phyloP scores from a whole-genome alignment of 37 sponge, comb jelly and placozoan genomes.

The Chondrilla cf. caribensis region DNA sequence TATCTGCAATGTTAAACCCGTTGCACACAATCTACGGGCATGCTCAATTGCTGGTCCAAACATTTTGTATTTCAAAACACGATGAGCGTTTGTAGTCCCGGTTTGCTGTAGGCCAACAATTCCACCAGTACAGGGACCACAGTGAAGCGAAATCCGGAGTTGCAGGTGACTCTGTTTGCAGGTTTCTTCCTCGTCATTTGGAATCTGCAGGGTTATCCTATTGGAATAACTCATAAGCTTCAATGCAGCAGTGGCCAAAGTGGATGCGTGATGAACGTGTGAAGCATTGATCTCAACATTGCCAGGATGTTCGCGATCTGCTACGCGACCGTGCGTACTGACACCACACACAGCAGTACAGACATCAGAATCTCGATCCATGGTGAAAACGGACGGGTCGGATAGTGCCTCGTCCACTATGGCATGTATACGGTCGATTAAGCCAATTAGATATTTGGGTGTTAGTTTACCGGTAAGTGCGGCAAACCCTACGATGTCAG shows the following conservation, averaged over 20 bases:
- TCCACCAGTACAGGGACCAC: slow-evolving; percentile 65
- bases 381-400: slow-evolving; percentile 49
- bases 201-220: slow-evolving; percentile 32
- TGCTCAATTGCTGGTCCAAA: slow-evolving; percentile 44
- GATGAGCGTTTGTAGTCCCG: neutral
- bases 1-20: slow-evolving; percentile 73
- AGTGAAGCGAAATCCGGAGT: slow-evolving; percentile 71
- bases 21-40: slow-evolving; percentile 40
- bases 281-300: neutral
- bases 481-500: slow-evolving; percentile 68
- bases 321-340: too few species aligned
- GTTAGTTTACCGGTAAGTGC: slow-evolving; percentile 34
- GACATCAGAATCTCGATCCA: slow-evolving; percentile 56
- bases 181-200: neutral
- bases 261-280: slow-evolving; percentile 33
- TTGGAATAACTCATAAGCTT: slow-evolving; percentile 51
- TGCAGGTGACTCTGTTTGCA: slow-evolving; percentile 35
- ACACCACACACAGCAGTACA: slow-evolving; percentile 65
- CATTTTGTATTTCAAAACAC: slow-evolving; percentile 58
- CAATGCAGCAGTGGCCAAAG: slow-evolving; percentile 52
- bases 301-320: too few species aligned
- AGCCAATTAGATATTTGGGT: slow-evolving; percentile 51
- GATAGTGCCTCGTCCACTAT: slow-evolving; percentile 55
- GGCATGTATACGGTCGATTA: slow-evolving; percentile 60
- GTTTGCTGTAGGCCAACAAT: slow-evolving; percentile 47